phyloP scores from a whole-genome alignment of 2,888 invertebrate genomes.

The Caenorhabditis wallacei region DNA sequence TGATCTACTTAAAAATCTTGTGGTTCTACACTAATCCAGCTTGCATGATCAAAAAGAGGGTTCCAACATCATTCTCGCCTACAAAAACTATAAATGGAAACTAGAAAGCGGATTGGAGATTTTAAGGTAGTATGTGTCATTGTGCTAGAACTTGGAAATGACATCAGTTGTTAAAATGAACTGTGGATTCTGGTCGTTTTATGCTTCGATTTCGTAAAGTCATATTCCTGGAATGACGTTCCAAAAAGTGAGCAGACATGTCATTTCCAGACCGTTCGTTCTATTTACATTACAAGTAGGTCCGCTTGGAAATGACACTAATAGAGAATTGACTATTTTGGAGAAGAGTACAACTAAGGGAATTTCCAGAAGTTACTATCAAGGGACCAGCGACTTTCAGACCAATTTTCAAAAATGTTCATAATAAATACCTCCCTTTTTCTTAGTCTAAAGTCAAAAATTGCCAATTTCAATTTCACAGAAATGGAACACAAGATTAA shows the following conservation, averaged over 20 bases:
- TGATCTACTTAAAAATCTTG: not conserved
- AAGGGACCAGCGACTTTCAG: no score
- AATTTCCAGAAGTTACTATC: not conserved
- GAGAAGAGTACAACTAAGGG: conserved; percentile 5
- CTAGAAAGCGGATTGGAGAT: conserved; percentile 1
- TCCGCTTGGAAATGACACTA: conserved; percentile 20
- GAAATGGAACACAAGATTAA: no score
- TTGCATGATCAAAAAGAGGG: not conserved
- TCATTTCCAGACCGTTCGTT: conserved; percentile 18
- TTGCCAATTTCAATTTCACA: no score
- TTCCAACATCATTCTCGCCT: conserved; percentile 23
- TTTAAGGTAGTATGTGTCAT: not conserved
- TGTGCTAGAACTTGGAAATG: not conserved
- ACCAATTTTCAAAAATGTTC: no score
- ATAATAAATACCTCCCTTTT: no score
- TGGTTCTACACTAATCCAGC: not conserved
- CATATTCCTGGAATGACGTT: conserved; percentile 12
- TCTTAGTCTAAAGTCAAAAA: no score
- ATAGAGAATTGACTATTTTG: not conserved
- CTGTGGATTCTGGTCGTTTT: not conserved
- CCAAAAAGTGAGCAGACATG: conserved; percentile 29
- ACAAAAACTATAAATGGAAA: conserved; percentile 3
- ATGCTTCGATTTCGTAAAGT: not conserved
- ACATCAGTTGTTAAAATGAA: not conserved
- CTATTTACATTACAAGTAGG: not conserved